Evolutionary conservation across 2,113 vertebrate genomes (phyloP).

Genomic region (Rhodinocichla rosea): DNA sequence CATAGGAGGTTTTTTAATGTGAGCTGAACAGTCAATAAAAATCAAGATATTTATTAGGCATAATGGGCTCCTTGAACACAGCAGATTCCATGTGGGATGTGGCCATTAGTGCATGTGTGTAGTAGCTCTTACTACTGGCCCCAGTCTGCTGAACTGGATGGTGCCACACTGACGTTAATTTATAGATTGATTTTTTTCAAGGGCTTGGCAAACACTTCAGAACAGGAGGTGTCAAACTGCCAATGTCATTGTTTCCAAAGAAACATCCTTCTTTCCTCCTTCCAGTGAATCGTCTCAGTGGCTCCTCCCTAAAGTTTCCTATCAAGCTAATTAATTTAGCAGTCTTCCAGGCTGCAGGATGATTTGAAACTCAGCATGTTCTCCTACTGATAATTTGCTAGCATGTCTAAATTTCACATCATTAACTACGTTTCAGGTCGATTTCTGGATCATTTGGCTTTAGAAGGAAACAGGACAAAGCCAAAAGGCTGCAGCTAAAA

Average conservation of each 20-base stretch:
- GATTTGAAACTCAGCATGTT: slow-evolving; percentile 1
- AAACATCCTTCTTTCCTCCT: not conserved
- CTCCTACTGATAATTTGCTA: not conserved
- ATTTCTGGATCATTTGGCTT: not conserved
- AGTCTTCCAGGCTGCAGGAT: not conserved
- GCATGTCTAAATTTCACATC: not conserved
- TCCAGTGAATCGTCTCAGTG: not conserved
- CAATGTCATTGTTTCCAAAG: not conserved
- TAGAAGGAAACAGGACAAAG: not conserved
- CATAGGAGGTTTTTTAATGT: not conserved
- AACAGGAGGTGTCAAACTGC: not conserved
- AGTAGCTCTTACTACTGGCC: not conserved
- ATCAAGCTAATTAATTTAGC: not conserved
- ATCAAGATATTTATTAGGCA: not conserved
- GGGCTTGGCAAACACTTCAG: not conserved
- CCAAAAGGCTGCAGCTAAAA: not conserved
- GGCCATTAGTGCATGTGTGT: too few species aligned
- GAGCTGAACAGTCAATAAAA: not conserved
- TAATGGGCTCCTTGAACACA: not conserved
- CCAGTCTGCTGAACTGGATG: not conserved
- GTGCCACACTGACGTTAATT: not conserved
- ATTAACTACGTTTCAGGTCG: not conserved
- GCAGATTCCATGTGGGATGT: not conserved
- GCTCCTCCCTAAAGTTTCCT: not conserved
- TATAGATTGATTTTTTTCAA: not conserved